Evolutionary conservation across 2,888 invertebrate genomes (phyloP).

Genomic region (Physocephala rufipes): DNA sequence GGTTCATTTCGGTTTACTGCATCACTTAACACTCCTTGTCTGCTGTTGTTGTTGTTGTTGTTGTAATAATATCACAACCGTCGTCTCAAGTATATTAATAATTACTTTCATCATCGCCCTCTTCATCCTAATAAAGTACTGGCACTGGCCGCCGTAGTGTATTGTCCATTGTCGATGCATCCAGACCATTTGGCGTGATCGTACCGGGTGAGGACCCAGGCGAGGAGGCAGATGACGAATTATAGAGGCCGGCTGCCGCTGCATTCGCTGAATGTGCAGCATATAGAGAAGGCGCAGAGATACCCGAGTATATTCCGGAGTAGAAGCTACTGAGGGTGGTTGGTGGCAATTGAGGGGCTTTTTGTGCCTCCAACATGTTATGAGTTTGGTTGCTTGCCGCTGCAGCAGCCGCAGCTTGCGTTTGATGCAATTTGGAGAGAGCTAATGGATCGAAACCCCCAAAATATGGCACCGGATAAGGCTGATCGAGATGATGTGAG

Average conservation of each 20-base stretch:
- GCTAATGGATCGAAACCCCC: constrained; percentile 65
- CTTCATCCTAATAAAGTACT: constrained; percentile 60
- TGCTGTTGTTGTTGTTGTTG: not conserved
- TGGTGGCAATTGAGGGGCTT: constrained; percentile 63
- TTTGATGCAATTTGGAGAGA: constrained; percentile 64
- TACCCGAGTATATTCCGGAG: constrained; percentile 65
- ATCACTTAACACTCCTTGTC: not conserved
- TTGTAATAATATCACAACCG: not conserved
- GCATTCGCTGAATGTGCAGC: constrained; percentile 64
- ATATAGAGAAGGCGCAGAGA: constrained; percentile 63
- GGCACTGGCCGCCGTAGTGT: constrained; percentile 64
- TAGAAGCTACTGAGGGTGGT: constrained; percentile 65
- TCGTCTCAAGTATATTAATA: too few relatives aligned
- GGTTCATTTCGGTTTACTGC: not conserved
- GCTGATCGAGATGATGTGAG: constrained; percentile 74
- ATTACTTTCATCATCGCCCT: not conserved
- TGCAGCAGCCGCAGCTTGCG: constrained; percentile 61
- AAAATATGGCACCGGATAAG: constrained; percentile 66
- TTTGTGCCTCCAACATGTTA: constrained; percentile 61
- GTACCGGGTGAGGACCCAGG: constrained; percentile 66
- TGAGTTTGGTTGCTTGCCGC: constrained; percentile 61
- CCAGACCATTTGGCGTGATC: constrained; percentile 62
- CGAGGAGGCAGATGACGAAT: constrained; percentile 64
- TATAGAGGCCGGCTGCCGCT: constrained; percentile 63
- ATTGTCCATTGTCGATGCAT: constrained; percentile 58